Conservation (phyloP, 2,888 invertebrate species). For the Drosophila anomalipes region DNA sequence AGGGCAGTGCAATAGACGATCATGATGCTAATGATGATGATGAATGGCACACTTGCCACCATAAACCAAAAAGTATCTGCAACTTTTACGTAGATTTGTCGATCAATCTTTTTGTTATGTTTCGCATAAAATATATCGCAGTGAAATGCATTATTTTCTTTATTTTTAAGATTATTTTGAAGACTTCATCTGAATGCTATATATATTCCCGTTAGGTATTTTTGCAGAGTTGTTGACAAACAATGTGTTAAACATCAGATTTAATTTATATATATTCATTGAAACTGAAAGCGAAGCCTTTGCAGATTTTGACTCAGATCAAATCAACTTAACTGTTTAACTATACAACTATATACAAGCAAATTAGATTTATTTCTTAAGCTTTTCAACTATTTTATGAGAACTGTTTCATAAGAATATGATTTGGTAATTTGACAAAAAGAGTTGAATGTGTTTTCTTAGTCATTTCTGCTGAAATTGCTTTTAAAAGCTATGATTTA, state of each 20-base stretch:
- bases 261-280: background rate
- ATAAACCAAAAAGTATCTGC: constrained; percentile 22
- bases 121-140: background rate
- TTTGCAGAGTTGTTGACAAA: background rate
- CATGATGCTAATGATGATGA: constrained; percentile 16
- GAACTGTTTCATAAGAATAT: background rate
- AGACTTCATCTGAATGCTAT: background rate
- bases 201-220: background rate
- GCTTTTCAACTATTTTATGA: background rate
- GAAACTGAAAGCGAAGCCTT: too few species aligned
- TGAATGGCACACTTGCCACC: constrained; percentile 34
- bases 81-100: constrained; percentile 4
- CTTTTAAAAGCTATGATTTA: background rate
- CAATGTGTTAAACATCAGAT: background rate
- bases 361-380: background rate
- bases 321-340: background rate
- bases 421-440: background rate
- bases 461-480: background rate
- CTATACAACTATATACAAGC: too few species aligned
- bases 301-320: too few species aligned
- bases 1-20: constrained; percentile 44
- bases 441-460: background rate
- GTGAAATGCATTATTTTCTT: background rate
- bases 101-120: background rate
- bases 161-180: background rate